Conservation (phyloP, 2,888 invertebrate species). For the Limnephilus auricula region DNA sequence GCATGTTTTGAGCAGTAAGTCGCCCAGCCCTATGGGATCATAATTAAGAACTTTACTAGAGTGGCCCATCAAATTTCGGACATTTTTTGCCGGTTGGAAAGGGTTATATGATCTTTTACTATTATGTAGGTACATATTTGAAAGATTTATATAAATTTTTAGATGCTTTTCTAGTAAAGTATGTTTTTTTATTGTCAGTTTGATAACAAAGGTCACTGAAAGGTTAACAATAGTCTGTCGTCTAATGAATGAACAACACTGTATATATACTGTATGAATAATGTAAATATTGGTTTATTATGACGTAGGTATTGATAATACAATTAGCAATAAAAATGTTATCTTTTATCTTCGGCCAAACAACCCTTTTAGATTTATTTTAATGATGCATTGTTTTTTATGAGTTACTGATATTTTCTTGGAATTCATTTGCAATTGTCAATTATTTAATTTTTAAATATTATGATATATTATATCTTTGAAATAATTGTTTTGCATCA, state of each 20-base stretch:
- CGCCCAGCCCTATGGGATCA: no score
- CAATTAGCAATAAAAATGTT: background rate
- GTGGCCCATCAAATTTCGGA: no score
- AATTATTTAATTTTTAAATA: background rate
- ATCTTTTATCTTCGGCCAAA: background rate
- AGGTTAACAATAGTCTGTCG: background rate
- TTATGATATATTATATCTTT: no score
- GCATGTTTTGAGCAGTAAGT: no score
- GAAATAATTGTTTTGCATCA: no score
- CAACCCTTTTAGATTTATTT: background rate
- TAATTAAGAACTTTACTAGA: no score
- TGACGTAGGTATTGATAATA: background rate
- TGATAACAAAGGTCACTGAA: background rate
- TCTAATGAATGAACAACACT: background rate
- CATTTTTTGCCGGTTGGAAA: no score
- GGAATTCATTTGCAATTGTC: background rate
- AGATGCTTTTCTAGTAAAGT: background rate
- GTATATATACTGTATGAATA: background rate
- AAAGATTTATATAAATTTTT: background rate
- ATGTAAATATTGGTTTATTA: background rate
- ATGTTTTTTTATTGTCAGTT: background rate
- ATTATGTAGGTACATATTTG: background rate
- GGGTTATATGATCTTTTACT: background rate
- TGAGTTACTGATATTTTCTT: background rate
- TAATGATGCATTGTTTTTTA: background rate